Percentiles rank a stretch among this genome's conserved stretches.
These are phyloP conservation scores for Spizella passerina DNA, from an alignment of 2,797 vertebrate species.

Conservation along the genomic window DNA sequence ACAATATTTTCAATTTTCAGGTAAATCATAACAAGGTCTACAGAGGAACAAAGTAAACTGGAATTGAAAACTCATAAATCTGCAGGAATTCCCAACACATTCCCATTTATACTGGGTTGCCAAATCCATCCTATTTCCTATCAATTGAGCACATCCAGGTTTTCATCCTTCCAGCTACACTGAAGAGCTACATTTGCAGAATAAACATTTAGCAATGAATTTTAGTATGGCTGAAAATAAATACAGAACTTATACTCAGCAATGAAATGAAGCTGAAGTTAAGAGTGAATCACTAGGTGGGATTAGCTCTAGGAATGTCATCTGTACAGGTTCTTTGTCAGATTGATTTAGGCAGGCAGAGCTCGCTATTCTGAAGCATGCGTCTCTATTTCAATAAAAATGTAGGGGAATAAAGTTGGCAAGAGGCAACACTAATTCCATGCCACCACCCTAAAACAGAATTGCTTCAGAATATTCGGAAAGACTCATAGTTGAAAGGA, in stretches of 20 bases:
- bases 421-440: conserved; percentile 99
- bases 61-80: not conserved
- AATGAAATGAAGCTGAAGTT: conserved; percentile 28
- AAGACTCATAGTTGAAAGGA: conserved; percentile 90
- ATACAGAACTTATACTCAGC: not conserved
- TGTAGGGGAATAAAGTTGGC: conserved; percentile 90
- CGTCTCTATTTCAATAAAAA: conserved; percentile 88
- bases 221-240: conserved; percentile 13
- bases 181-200: conserved; percentile 1
- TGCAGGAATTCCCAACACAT: not conserved
- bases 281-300: not conserved
- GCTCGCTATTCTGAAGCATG: conserved; percentile 92
- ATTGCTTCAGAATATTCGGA: conserved; percentile 99
- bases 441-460: conserved; percentile 99
- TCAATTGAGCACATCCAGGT: not conserved
- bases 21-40: not conserved
- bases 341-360: conserved; percentile 82
- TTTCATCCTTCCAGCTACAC: conserved; percentile 12
- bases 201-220: not conserved
- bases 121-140: not conserved
- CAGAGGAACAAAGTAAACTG: not conserved
- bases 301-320: conserved; percentile 25
- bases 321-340: not conserved
- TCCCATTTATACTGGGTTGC: not conserved
- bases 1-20: not conserved